Percentiles rank a stretch among this genome's conserved stretches.
Conservation (phyloP, 2,797 vertebrate genomes). For the Gobionotothen gibberifrons region DNA sequence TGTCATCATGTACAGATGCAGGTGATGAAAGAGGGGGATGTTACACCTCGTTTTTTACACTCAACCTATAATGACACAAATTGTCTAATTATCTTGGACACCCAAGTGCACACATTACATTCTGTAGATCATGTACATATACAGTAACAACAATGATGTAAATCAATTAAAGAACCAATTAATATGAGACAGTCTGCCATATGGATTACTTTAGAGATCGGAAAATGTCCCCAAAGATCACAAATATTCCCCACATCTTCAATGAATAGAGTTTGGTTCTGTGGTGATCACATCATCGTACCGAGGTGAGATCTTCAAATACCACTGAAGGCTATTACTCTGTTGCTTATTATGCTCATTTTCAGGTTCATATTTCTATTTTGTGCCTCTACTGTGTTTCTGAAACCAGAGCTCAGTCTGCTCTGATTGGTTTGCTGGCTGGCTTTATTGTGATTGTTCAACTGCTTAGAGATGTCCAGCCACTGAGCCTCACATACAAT, state of each 20-base stretch:
- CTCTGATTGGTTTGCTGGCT: too few relatives aligned
- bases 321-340: not conserved
- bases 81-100: slow-evolving; percentile 1
- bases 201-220: not conserved
- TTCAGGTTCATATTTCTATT: too few relatives aligned
- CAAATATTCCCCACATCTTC: slow-evolving; percentile 3
- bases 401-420: too few relatives aligned
- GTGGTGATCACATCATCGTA: not conserved
- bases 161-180: not conserved
- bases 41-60: slow-evolving; percentile 5
- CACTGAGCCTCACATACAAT: too few relatives aligned
- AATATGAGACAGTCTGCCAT: not conserved
- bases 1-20: slow-evolving; percentile 57
- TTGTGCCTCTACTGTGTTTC: too few relatives aligned
- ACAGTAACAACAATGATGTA: not conserved
- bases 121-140: not conserved
- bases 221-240: not conserved
- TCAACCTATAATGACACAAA: slow-evolving; percentile 7
- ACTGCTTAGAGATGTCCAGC: too few relatives aligned
- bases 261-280: not conserved
- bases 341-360: not conserved
- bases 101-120: not conserved
- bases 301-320: not conserved
- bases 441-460: too few relatives aligned
- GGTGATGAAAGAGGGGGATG: slow-evolving; percentile 14